phyloP scores from a whole-genome alignment of 2,113 vertebrate species.

The Arizona elegans region DNA sequence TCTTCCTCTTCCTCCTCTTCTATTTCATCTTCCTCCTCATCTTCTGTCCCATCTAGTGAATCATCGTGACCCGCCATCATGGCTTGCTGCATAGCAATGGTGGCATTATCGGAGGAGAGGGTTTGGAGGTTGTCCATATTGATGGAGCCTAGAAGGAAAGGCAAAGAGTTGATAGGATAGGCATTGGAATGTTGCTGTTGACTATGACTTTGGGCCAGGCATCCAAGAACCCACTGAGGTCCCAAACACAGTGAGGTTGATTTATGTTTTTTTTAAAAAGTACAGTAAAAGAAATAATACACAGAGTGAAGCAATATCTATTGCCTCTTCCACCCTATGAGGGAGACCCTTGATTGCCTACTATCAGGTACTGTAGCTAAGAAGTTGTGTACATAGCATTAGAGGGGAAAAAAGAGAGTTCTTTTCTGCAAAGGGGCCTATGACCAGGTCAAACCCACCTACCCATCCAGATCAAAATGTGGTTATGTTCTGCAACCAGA shows the following conservation, averaged over 20 bases:
- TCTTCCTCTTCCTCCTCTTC: slow-evolving; percentile 74
- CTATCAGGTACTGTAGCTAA: neutral
- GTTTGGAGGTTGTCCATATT: slow-evolving; percentile 91
- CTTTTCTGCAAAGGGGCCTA: neutral
- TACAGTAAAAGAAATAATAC: neutral
- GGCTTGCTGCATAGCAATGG: slow-evolving; percentile 96
- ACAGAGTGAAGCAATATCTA: neutral
- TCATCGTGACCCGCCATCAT: slow-evolving; percentile 91
- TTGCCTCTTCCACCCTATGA: neutral
- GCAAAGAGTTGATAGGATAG: neutral
- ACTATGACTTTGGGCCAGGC: neutral
- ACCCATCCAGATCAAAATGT: neutral
- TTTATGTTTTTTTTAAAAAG: neutral
- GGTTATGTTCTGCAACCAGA: neutral
- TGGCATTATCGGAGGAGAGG: slow-evolving; percentile 91
- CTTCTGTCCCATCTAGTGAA: slow-evolving; percentile 91
- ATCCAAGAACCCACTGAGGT: neutral
- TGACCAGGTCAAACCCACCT: neutral
- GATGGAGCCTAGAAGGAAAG: slow-evolving; percentile 75
- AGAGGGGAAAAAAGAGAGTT: neutral
- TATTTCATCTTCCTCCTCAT: slow-evolving; percentile 84
- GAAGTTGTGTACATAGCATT: neutral
- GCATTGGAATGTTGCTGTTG: neutral
- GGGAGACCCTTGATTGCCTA: neutral
- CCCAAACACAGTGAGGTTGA: neutral